Base-by-base conservation (phyloP, 1,140 invertebrate species). In the Meloidogyne chitwoodi region DNA sequence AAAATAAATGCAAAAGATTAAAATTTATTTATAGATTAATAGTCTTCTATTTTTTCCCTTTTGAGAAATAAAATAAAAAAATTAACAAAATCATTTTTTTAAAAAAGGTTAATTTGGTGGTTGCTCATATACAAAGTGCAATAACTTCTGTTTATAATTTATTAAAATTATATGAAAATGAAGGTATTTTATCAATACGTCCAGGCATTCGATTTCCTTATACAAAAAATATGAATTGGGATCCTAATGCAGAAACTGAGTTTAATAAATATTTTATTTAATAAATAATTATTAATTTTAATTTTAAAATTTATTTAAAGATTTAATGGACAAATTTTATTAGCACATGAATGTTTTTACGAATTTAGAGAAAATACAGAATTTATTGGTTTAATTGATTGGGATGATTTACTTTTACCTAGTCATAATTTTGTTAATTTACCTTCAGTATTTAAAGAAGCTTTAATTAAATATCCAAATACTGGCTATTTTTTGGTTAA, bases 381-480 rank as follows among this genome's bases (percentile, higher is more conserved):
- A 68, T 81, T 81, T 69, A 81, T 81, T 67, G 68, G 56, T 34
- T 81, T 81, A 26, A 68, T 76, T 56, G 80, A 81, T 68, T 81
- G 80, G 80, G 80, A 81, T 27, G 80, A 81, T 44, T 67, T 81
- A 29, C 69, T 81, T n/a, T 27, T 79, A 38, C 61, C 76, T 14
- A 29, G 41, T n/a, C 29, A 56, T 24, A 31, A 80, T 29, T 64
- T 44, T 63, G 2, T 31, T 16, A 26, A 44, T 22, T 27, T 79
- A 24, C 68, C 77, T 0, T 63, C 31, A n/a, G 77, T 72, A 24
- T 80, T 79, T 38, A 26, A 61, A 62, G 19, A 69, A 22, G 75
- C 77, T 56, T 44, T 66, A 27, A 65, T 34, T 12, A 24, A 62
- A 67, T 38, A 70, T 34, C 41, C 78, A 11, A 41, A 69, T 38